Evolutionary conservation across 2,113 vertebrate species (phyloP), one percentile per base, ranked within the genome.

Genomic region (Drymodes brunneopygia): DNA sequence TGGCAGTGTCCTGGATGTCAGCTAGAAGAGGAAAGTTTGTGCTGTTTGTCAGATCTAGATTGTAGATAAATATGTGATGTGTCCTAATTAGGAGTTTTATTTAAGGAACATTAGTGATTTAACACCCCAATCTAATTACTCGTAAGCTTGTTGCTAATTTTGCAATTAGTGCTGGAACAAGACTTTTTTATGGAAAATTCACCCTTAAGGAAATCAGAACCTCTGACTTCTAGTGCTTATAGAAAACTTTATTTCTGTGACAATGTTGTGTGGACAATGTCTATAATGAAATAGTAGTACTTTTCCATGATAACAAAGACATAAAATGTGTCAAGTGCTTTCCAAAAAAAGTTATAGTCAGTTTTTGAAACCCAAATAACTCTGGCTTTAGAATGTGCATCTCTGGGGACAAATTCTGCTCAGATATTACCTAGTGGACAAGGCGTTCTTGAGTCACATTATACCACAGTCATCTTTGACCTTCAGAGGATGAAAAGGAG

Each of bases 31-130:
- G 33, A 38, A 67, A 66, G 25, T 82, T 89, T 75, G 77, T 70
- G 16, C n/a, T 89, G 31, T 73, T 79, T 66, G 50, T 85, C 70
- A 80, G 74, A 69, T 51, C 33, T 87, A 58, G 45, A 50, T 47
- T 72, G 40, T 57, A 91, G 87, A 66, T 88, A 87, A 79, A 61
- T 57, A 51, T 70, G 50, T 0, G 0, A 1, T 73, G 40, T 90
- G 94, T 58, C 81, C 94, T 88, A 93, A 90, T 96, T 95, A 95
- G n/a, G 42, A 90, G 44, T 82, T 92, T 90, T 95, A 88, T 93
- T 93, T 94, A 86, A 94, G 67, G 91, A 77, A 70, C 58, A 15
- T 80, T 83, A 72, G 54, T 79, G 50, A 88, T 95, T 90, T 90
- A 90, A 70, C 75, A 90, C 28, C n/a, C 40, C 1, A 1, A 67